Percentiles rank a stretch among this genome's conserved stretches.
phyloP scores from a whole-genome alignment of 2,888 invertebrate genomes.

The Tortricodes alternella region DNA sequence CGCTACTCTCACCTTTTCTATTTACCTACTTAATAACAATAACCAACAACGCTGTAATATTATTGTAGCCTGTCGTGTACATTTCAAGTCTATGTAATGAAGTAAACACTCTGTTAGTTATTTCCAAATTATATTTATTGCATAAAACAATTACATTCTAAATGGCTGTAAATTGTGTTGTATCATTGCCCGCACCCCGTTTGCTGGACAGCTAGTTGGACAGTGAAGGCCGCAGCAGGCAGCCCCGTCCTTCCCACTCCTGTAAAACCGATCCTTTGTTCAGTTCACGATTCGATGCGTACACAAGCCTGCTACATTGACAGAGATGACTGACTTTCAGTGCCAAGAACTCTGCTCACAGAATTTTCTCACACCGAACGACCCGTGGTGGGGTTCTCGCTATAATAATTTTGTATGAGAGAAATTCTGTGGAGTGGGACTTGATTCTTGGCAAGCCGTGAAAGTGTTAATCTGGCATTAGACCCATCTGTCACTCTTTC shows the following conservation, averaged over 20 bases:
- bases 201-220: background rate
- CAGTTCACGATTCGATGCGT: background rate
- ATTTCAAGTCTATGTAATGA: constrained; percentile 32
- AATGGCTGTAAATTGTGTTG: constrained; percentile 31
- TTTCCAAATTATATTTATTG: constrained; percentile 33
- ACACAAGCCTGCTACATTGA: background rate
- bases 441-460: too few relatives aligned
- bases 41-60: constrained; percentile 24
- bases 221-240: background rate
- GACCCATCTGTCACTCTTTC: too few relatives aligned
- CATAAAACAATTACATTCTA: constrained; percentile 32
- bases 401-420: too few relatives aligned
- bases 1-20: constrained; percentile 20
- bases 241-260: background rate
- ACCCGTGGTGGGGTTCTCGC: too few relatives aligned
- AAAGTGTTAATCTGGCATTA: too few relatives aligned
- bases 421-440: too few relatives aligned
- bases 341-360: too few relatives aligned
- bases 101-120: constrained; percentile 29
- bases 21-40: constrained; percentile 21
- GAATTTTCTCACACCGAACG: too few relatives aligned
- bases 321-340: too few relatives aligned
- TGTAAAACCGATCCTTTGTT: background rate
- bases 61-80: constrained; percentile 27
- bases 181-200: constrained; percentile 20